Base-by-base conservation (phyloP, 2,888 invertebrate species). In the Hypomecis punctinalis region DNA sequence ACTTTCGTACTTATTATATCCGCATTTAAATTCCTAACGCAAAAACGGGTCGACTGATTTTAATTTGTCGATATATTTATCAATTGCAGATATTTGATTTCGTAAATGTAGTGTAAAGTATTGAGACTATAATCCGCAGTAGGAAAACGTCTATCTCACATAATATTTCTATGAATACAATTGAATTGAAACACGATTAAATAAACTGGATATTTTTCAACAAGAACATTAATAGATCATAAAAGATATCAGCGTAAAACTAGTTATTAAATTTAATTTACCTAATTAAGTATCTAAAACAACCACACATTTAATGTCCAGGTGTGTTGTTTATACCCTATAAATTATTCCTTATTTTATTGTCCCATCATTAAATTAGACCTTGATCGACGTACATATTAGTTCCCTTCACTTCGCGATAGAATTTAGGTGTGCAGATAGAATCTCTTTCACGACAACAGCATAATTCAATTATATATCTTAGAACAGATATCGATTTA, bases 381-480 rank as follows among this genome's bases (percentile, higher is more conserved):
- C 67, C 67, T 70, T 68, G 68, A 66, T 70, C 69, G 67, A 69
- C 65, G 65, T 23, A 67, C 64, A 65, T 60, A 63, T 62, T 65
- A 54, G 60, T 70, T 62, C 67, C 65, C 43, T 66, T 66, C 65
- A 61, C 65, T 61, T 61, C 13, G 53, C 48, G 59, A 63, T 56
- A 62, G 59, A 66, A 64, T 67, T 66, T 70, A 66, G 69, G 66
- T 64, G 66, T 68, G 39, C 62, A 57, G 71, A 71, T 71, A 60
- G 56, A 69, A 73, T 71, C 72, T 49, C 55, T 67, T 68, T 71
- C 56, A 55, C 51, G 33, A 62, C 49, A 66, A 69, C 71, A 69
- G 63, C 67, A 69, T 71, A 66, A 73, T 71, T 71, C 69, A 73
- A 73, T 73, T 73, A 73, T 69, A 61, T 63, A 62, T 68, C 67